A percentile compares a stretch with the other conserved stretches of the same genome.
Evolutionary conservation across 2,113 vertebrate species (phyloP).

Genomic region (Fregata magnificens): DNA sequence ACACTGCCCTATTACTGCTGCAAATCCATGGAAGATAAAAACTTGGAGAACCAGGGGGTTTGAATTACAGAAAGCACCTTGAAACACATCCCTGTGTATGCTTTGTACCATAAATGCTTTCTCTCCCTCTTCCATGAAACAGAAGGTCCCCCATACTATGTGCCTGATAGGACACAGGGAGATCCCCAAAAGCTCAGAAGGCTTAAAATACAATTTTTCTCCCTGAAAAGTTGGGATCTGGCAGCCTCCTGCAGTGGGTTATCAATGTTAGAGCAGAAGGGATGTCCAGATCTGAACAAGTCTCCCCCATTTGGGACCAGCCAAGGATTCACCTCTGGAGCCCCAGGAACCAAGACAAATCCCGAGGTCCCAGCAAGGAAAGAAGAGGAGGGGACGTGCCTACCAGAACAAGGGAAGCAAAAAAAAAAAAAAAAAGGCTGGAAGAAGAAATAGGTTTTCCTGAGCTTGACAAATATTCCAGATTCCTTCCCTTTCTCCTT

Average conservation of each 20-base stretch:
- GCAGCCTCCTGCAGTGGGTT: background rate
- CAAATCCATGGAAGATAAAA: background rate
- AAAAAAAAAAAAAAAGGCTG: background rate
- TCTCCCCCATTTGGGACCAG: background rate
- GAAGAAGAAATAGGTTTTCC: background rate
- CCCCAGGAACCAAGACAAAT: background rate
- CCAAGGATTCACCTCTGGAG: background rate
- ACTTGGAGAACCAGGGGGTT: background rate
- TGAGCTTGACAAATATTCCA: background rate
- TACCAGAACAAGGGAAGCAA: background rate
- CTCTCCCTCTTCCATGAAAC: background rate
- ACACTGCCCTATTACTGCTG: background rate
- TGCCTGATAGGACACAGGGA: background rate
- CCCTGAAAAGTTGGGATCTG: background rate
- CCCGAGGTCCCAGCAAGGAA: accelerated
- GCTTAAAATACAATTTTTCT: background rate
- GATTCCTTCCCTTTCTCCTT: background rate
- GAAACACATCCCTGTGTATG: background rate
- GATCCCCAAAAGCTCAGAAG: background rate
- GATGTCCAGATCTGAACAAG: background rate
- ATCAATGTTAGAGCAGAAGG: background rate
- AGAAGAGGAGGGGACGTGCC: background rate
- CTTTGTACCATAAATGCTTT: background rate
- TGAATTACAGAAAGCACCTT: background rate
- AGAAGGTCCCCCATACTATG: background rate